A percentile compares a stretch with the other conserved stretches of the same genome.
phyloP scores from a whole-genome alignment of 2,113 vertebrate species.

The Hyaena hyaena region DNA sequence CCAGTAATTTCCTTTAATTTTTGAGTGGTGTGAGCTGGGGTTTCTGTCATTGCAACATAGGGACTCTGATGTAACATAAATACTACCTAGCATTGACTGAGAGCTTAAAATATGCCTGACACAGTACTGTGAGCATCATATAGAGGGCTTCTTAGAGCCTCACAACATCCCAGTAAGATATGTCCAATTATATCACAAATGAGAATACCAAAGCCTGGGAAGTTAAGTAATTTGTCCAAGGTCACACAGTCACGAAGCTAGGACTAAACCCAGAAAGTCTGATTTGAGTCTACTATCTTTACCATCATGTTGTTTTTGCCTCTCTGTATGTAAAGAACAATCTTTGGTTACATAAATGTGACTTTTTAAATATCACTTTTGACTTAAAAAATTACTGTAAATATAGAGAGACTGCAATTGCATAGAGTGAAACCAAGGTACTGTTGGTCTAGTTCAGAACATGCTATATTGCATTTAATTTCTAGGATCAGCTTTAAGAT shows the following conservation, averaged over 20 bases:
- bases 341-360: neutral
- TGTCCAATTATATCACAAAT: neutral
- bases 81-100: neutral
- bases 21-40: neutral
- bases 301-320: neutral
- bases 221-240: slow-evolving; percentile 11
- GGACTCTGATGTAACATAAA: neutral
- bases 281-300: neutral
- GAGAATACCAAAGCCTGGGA: neutral
- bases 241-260: neutral
- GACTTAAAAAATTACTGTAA: neutral
- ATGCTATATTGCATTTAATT: neutral
- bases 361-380: neutral
- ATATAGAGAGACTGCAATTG: neutral
- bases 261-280: neutral
- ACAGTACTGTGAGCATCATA: neutral
- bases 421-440: neutral
- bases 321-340: slow-evolving; percentile 1
- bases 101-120: neutral
- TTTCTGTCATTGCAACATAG: neutral
- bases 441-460: neutral
- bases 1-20: slow-evolving; percentile 1
- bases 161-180: neutral
- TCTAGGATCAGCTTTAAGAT: neutral
- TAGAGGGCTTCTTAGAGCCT: neutral